phyloP scores from a whole-genome alignment of 2,113 vertebrate genomes.

The Perognathus longimembris region DNA sequence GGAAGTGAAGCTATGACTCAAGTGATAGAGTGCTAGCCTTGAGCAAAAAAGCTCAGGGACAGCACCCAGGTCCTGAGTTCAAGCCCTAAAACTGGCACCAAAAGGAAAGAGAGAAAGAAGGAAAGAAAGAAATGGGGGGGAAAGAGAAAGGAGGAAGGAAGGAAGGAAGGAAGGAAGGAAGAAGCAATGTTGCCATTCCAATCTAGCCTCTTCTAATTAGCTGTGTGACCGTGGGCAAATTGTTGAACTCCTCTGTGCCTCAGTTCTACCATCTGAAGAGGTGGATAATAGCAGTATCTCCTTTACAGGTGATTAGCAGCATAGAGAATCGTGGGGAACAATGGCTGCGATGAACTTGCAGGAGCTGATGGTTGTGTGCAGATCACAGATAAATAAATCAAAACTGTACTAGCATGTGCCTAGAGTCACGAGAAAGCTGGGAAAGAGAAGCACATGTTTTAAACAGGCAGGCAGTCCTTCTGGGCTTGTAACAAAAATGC shows the following conservation, averaged over 20 bases:
- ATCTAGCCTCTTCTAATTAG: slow-evolving; percentile 2
- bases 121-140: too few species aligned
- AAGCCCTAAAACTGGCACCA: too few species aligned
- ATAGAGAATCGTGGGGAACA: neutral
- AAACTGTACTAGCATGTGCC: neutral
- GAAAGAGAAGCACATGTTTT: neutral
- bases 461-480: neutral
- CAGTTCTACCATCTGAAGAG: slow-evolving; percentile 22
- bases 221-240: slow-evolving; percentile 21
- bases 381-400: slow-evolving; percentile 48
- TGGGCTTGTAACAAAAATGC: neutral
- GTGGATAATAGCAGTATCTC: neutral
- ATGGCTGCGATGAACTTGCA: neutral
- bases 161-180: too few species aligned
- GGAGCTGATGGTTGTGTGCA: slow-evolving; percentile 13
- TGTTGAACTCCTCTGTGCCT: slow-evolving; percentile 31
- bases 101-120: too few species aligned
- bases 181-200: neutral
- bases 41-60: too few species aligned
- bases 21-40: too few species aligned
- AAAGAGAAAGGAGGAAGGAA: too few species aligned
- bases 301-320: neutral
- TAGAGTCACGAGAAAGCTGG: neutral
- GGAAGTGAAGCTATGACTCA: too few species aligned
- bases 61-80: too few species aligned